Evolutionary conservation across 2,888 invertebrate species (phyloP), one percentile per base, ranked within the genome.

Genomic region (Drosophila quinaria): DNA sequence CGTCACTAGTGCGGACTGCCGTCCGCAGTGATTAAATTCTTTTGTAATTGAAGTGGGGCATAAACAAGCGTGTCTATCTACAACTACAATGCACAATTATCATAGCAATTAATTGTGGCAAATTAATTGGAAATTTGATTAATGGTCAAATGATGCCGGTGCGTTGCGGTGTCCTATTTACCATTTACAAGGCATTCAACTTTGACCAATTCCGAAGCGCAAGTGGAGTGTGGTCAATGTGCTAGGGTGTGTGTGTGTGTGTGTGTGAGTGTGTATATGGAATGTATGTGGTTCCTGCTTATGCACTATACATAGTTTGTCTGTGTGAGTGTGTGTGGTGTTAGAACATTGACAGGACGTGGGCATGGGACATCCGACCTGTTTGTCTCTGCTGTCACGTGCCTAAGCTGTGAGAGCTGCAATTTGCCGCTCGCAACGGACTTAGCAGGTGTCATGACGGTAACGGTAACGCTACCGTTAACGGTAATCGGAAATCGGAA

Each of bases 111-210:
- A 89, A 84, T 87, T 90, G 89, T 87, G 85, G 79, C 78, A 87
- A 84, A 90, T 84, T 87, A 90, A 87, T 87, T 87, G 85, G 81
- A 87, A 78, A 87, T 84, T 89, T 90, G 89, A 90, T 87, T 87
- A 87, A 90, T 87, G 81, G 71, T 66, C 74, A 70, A 67, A 73
- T 75, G 74, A 49, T 75, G 76, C 65, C 60, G 67, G 52, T 63
- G 68, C 64, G 74, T 66, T 86, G 79, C 70, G 77, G 79, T 62
- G 59, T 64, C 56, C 69, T 77, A 62, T 46, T 64, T 61, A 70
- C 67, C 73, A 67, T 69, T 77, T 67, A 69, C 70, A 71, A 80
- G 71, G 72, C 75, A 77, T 79, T 80, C 85, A 80, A 78, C 85
- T 87, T 77, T 79, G 82, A 70, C 78, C 80, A 84, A 70, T 64